Conservation (phyloP, 2,888 invertebrate species). For the Napeogenes inachia region DNA sequence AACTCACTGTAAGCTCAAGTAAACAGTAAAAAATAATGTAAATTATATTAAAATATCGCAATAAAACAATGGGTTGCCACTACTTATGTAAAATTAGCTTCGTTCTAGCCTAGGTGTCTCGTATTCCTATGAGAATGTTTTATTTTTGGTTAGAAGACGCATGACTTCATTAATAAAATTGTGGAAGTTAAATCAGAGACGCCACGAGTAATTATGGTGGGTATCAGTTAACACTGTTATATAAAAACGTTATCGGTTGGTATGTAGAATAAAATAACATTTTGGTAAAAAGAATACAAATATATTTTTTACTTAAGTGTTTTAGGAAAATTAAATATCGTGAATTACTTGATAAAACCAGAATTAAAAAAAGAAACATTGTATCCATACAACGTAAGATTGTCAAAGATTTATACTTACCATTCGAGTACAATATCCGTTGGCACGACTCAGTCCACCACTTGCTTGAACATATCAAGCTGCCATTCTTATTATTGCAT, state of each 20-base stretch:
- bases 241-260: neutral
- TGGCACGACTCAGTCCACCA: slow-evolving; percentile 40
- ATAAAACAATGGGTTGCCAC: neutral
- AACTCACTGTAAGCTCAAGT: slow-evolving; percentile 12
- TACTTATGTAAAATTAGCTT: too few species aligned
- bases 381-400: slow-evolving; percentile 1
- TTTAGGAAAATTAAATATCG: too few species aligned
- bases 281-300: too few species aligned
- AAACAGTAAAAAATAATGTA: slow-evolving; percentile 6
- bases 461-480: slow-evolving; percentile 48
- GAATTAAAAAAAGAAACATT: neutral
- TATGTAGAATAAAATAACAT: too few species aligned
- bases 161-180: too few species aligned
- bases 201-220: too few species aligned
- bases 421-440: slow-evolving; percentile 42
- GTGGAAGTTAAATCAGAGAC: too few species aligned
- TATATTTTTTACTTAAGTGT: too few species aligned
- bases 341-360: too few species aligned
- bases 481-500: slow-evolving; percentile 45
- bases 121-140: neutral
- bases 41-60: neutral
- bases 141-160: too few species aligned
- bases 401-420: slow-evolving; percentile 32
- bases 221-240: neutral
- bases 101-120: neutral